phyloP scores from a whole-genome alignment of 2,888 invertebrate genomes.

The Eristalis arbustorum region DNA sequence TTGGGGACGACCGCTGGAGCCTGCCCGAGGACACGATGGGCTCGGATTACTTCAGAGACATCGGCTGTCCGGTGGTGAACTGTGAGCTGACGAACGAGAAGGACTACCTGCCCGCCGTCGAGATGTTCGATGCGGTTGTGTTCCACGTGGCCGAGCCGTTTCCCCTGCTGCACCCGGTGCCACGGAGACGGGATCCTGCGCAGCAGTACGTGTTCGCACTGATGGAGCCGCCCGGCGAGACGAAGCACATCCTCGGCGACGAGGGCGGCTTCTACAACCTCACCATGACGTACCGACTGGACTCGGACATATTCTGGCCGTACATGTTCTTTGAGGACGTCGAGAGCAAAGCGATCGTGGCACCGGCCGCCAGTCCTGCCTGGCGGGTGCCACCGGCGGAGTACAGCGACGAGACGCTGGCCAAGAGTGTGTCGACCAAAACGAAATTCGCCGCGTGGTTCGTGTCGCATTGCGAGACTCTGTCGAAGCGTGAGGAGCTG shows the following conservation, averaged over 20 bases:
- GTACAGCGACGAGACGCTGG: constrained; percentile 70
- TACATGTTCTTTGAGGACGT: constrained; percentile 78
- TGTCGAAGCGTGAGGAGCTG: constrained; percentile 80
- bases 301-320: constrained; percentile 81
- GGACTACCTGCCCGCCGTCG: constrained; percentile 74
- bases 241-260: constrained; percentile 76
- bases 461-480: constrained; percentile 81
- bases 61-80: constrained; percentile 78
- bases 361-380: constrained; percentile 73
- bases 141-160: constrained; percentile 81
- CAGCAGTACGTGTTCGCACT: constrained; percentile 82
- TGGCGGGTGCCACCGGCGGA: constrained; percentile 74
- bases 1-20: constrained; percentile 75
- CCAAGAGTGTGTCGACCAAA: constrained; percentile 75
- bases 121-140: constrained; percentile 81
- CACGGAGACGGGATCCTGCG: constrained; percentile 75
- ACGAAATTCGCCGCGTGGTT: constrained; percentile 82
- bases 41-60: constrained; percentile 73
- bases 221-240: constrained; percentile 80
- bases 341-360: constrained; percentile 73
- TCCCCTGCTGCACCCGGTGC: constrained; percentile 76
- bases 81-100: constrained; percentile 81
- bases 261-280: constrained; percentile 81
- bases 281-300: constrained; percentile 82
- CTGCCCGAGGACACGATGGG: constrained; percentile 74